Conservation (phyloP, 1,140 invertebrate genomes). For the Anoplolepis gracilipes region DNA sequence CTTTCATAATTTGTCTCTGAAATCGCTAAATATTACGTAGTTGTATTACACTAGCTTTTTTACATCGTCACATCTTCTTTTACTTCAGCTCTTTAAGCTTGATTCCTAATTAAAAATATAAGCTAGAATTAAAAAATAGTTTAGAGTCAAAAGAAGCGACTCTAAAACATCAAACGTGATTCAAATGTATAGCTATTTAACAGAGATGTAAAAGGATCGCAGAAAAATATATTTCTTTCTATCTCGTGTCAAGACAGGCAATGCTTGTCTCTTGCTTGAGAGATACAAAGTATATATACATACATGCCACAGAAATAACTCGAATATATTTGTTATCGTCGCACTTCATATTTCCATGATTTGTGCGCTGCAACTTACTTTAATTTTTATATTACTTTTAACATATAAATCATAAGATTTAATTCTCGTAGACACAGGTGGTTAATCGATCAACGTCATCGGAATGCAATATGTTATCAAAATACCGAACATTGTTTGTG, state of each 20-base stretch:
- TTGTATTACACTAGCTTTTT: not conserved
- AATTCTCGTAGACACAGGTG: slow-evolving; percentile 26
- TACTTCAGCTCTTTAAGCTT: not conserved
- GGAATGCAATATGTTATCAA: not conserved
- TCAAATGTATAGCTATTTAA: not conserved
- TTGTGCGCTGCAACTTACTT: not conserved
- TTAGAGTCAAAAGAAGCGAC: not conserved
- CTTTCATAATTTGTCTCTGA: slow-evolving; percentile 13
- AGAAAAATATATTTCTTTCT: slow-evolving; percentile 3
- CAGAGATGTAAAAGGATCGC: not conserved
- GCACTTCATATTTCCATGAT: slow-evolving; percentile 11
- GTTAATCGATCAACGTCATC: not conserved
- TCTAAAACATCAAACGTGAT: not conserved
- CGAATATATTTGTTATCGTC: not conserved
- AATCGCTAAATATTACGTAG: slow-evolving; percentile 9
- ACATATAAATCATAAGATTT: slow-evolving; percentile 3
- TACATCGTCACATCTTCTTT: not conserved
- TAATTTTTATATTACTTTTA: slow-evolving; percentile 13
- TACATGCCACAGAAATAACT: slow-evolving; percentile 30
- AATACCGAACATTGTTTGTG: not conserved
- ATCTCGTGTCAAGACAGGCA: not conserved
- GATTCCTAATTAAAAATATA: not conserved
- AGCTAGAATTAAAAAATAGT: not conserved
- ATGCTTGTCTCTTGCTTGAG: not conserved
- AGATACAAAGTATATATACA: not conserved